phyloP scores from a whole-genome alignment of 1,140 invertebrate genomes.

The Drosophila micromelanica region DNA sequence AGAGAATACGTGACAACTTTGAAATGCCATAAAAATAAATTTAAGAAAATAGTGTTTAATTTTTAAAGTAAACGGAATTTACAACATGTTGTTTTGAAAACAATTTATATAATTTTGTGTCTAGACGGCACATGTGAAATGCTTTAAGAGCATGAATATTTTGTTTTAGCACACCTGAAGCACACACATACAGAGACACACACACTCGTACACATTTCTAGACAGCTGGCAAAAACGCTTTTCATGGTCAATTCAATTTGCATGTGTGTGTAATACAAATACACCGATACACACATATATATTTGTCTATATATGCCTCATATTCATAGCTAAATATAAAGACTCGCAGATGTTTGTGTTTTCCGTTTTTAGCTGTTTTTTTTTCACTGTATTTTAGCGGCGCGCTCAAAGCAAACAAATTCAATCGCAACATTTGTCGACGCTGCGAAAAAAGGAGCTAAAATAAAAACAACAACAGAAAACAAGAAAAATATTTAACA shows the following conservation, averaged over 20 bases:
- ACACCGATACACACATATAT: not conserved
- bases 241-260: constrained; percentile 51
- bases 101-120: constrained; percentile 5
- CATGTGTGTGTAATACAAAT: constrained; percentile 12
- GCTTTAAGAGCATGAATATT: not conserved
- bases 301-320: constrained; percentile 1
- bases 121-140: constrained; percentile 17
- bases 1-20: no score
- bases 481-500: constrained; percentile 29
- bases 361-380: constrained; percentile 26
- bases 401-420: constrained; percentile 30
- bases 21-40: not conserved
- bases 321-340: constrained; percentile 29
- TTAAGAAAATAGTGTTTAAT: not conserved
- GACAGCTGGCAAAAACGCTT: constrained; percentile 33
- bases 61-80: not conserved
- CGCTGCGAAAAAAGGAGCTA: constrained; percentile 3
- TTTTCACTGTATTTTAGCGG: constrained; percentile 11
- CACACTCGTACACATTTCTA: not conserved
- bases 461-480: no score
- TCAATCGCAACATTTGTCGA: constrained; percentile 29
- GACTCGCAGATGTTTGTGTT: constrained; percentile 31
- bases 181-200: not conserved
- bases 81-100: not conserved
- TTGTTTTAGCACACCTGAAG: constrained; percentile 27